Evolutionary conservation across 2,113 vertebrate species (phyloP).

Genomic region (Calidris pugnax): DNA sequence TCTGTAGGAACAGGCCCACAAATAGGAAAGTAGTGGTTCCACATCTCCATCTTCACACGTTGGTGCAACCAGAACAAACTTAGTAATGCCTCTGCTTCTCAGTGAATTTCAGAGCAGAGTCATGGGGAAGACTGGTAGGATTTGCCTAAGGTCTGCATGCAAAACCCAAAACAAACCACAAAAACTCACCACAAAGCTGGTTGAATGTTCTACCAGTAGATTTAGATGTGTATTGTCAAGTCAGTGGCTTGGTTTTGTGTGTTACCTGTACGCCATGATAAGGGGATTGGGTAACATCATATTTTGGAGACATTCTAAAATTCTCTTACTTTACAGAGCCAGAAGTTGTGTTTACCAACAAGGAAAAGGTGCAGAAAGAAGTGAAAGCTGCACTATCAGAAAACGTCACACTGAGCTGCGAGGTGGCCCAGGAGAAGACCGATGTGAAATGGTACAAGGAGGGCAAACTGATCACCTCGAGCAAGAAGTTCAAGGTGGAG

Average conservation of each 20-base stretch:
- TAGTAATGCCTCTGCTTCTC: too few species aligned
- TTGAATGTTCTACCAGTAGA: rapidly evolving
- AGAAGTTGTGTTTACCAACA: too few species aligned
- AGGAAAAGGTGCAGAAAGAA: slow-evolving; percentile 73
- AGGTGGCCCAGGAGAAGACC: slow-evolving; percentile 78
- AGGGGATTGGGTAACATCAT: rapidly evolving
- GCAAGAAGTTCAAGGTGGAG: too few species aligned
- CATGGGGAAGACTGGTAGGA: too few species aligned
- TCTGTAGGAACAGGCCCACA: too few species aligned
- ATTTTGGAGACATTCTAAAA: not conserved
- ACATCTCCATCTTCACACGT: too few species aligned
- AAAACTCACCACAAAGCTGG: not conserved
- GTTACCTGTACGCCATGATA: rapidly evolving
- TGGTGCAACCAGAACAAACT: too few species aligned
- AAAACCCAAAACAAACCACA: not conserved
- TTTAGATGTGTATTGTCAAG: not conserved
- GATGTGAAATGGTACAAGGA: slow-evolving; percentile 87
- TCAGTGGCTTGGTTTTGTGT: not conserved
- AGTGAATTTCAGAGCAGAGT: too few species aligned
- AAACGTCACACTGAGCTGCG: slow-evolving; percentile 77
- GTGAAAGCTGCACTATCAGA: slow-evolving; percentile 65
- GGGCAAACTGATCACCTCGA: slow-evolving; percentile 56
- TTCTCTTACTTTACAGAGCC: not conserved
- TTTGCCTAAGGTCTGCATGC: too few species aligned
- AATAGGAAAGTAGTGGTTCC: too few species aligned